Conservation (phyloP, 1,140 invertebrate species). For the Pogonognathellus flavescens region DNA sequence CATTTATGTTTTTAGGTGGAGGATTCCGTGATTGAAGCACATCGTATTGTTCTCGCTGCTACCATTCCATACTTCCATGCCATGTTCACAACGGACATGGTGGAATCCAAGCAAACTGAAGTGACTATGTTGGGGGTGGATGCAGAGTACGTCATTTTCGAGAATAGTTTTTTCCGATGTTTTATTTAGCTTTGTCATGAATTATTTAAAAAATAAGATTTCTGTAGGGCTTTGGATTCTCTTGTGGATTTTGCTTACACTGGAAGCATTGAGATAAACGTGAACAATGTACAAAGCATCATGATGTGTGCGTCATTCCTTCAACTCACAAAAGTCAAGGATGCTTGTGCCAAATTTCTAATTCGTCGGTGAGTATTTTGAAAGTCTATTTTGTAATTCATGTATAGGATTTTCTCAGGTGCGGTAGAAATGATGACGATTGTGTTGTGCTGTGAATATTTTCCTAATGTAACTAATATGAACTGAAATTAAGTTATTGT, state of each 20-base stretch:
- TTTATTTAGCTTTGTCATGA: neutral
- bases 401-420: too few relatives aligned
- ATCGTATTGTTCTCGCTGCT: conserved; percentile 87
- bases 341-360: conserved; percentile 87
- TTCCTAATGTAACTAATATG: neutral
- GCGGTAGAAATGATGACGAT: too few relatives aligned
- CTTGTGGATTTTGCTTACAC: conserved; percentile 91
- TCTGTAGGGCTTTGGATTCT: conserved; percentile 82
- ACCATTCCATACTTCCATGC: conserved; percentile 93
- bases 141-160: conserved; percentile 74
- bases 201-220: conserved; percentile 4
- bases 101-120: conserved; percentile 85
- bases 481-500: conserved; percentile 30
- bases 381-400: too few relatives aligned
- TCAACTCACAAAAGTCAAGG: conserved; percentile 83
- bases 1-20: conserved; percentile 77
- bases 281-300: conserved; percentile 86
- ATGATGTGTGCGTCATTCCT: conserved; percentile 91
- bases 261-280: conserved; percentile 83
- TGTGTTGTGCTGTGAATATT: too few relatives aligned
- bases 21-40: conserved; percentile 84
- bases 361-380: conserved; percentile 76
- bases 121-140: conserved; percentile 87
- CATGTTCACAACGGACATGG: conserved; percentile 93
- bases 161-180: neutral